Conservation (phyloP, 2,888 invertebrate genomes). For the Capitulum mitella region DNA sequence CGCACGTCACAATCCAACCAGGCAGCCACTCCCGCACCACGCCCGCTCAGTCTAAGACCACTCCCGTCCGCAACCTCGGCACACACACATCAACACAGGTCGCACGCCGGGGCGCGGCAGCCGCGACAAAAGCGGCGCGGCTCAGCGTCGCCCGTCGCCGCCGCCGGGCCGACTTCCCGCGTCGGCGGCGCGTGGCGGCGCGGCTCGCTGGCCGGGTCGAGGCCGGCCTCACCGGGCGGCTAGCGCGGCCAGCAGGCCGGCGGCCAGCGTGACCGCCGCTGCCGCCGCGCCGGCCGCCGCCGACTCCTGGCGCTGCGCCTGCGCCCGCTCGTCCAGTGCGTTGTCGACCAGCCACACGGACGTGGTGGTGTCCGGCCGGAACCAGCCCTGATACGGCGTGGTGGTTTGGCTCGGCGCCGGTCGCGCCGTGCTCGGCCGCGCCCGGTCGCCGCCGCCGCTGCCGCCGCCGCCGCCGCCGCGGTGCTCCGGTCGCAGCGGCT, state of each 20-base stretch:
- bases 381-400: slow-evolving; percentile 14
- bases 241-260: not conserved
- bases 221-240: not conserved
- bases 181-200: not conserved
- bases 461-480: not conserved
- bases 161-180: not conserved
- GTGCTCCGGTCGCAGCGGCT: slow-evolving; percentile 9
- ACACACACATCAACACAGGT: too few species aligned
- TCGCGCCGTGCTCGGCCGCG: not conserved
- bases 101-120: not conserved
- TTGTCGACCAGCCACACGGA: not conserved
- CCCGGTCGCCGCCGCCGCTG: too few species aligned
- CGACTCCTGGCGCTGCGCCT: not conserved
- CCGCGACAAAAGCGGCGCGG: not conserved
- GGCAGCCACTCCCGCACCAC: not conserved
- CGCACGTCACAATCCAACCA: not conserved
- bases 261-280: not conserved
- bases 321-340: not conserved
- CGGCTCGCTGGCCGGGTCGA: not conserved
- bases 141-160: not conserved
- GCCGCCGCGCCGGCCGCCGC: not conserved
- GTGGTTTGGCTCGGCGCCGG: not conserved
- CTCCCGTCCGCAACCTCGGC: too few species aligned
- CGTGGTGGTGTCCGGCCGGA: slow-evolving; percentile 16
- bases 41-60: not conserved